phyloP scores from a whole-genome alignment of 2,888 invertebrate species.

The Liopterus haemorrhoidalis region DNA sequence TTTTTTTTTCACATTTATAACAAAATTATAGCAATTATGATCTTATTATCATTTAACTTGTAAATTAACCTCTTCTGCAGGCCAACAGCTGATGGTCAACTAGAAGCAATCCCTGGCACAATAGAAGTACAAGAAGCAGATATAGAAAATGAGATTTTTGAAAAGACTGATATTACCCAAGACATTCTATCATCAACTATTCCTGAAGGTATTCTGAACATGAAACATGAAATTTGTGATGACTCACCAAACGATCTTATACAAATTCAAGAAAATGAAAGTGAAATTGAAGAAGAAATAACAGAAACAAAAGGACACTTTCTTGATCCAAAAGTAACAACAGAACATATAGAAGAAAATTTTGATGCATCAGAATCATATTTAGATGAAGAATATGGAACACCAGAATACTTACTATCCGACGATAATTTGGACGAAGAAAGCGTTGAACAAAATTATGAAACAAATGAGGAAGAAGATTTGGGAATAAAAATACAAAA shows the following conservation, averaged over 20 bases:
- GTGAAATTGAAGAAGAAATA: neutral
- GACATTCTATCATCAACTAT: too few species aligned
- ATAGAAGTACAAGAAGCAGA: conserved; percentile 37
- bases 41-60: too few species aligned
- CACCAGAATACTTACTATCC: conserved; percentile 12
- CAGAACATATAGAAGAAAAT: conserved; percentile 9
- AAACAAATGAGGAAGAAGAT: conserved; percentile 9
- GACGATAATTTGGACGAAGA: too few species aligned
- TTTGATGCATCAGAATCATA: too few species aligned
- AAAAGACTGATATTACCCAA: too few species aligned
- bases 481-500: too few species aligned
- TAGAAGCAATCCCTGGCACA: conserved; percentile 43
- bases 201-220: too few species aligned
- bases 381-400: conserved; percentile 7
- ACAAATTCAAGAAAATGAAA: neutral
- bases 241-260: neutral
- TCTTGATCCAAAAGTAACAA: conserved; percentile 2
- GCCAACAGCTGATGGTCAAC: conserved; percentile 41
- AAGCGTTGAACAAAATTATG: too few species aligned
- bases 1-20: neutral
- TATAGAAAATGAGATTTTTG: too few species aligned
- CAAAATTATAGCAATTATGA: conserved; percentile 7
- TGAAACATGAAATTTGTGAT: neutral
- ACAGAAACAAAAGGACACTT: neutral
- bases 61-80: conserved; percentile 35